These are phyloP conservation scores for Eumerus sabulonum DNA, from an alignment of 2,888 invertebrate species.

Conservation along the genomic window DNA sequence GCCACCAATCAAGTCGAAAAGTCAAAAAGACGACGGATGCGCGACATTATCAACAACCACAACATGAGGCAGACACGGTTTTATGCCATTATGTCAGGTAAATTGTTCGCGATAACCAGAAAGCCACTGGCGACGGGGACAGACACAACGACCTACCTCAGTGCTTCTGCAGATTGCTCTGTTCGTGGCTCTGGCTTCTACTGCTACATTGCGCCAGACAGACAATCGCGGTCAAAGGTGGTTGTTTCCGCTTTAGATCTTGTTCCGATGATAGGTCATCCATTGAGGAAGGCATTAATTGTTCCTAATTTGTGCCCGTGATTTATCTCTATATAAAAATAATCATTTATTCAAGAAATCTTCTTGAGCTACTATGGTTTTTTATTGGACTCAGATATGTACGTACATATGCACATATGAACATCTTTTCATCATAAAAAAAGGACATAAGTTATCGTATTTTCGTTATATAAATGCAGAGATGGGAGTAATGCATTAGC, in stretches of 20 bases:
- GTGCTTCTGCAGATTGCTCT: slow-evolving; percentile 46
- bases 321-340: slow-evolving; percentile 44
- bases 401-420: too few species aligned
- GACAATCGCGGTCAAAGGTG: slow-evolving; percentile 62
- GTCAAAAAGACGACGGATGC: slow-evolving; percentile 63
- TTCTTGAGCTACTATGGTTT: too few species aligned
- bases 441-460: too few species aligned
- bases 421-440: too few species aligned
- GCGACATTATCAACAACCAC: slow-evolving; percentile 70
- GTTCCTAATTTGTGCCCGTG: slow-evolving; percentile 58
- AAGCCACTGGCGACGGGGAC: slow-evolving; percentile 27
- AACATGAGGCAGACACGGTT: slow-evolving; percentile 71
- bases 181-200: slow-evolving; percentile 8
- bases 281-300: slow-evolving; percentile 55
- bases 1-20: slow-evolving; percentile 63
- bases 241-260: slow-evolving; percentile 60
- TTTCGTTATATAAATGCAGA: too few species aligned
- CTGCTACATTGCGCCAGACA: slow-evolving; percentile 39
- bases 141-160: slow-evolving; percentile 69
- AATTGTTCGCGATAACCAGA: slow-evolving; percentile 67
- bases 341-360: too few species aligned
- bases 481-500: too few species aligned
- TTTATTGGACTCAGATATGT: too few species aligned
- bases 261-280: slow-evolving; percentile 36
- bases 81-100: slow-evolving; percentile 71